Base-by-base conservation (phyloP, 2,797 vertebrate genomes). In the Anabas testudineus region DNA sequence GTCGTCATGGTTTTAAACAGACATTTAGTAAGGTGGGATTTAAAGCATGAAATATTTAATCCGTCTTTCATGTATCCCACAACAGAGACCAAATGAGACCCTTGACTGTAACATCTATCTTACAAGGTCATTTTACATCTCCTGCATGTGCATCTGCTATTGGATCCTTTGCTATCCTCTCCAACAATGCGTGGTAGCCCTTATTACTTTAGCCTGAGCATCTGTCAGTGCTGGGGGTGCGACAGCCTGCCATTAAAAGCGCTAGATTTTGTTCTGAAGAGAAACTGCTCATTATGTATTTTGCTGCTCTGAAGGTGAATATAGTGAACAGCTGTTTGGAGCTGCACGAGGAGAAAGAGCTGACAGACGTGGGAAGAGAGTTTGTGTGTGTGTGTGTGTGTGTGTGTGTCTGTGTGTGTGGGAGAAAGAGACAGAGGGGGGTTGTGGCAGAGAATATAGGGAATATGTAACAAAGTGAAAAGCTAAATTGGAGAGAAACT, bases 221-320 rank as follows among this genome's bases (percentile, higher is more conserved):
- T 75, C 82, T 83, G 66, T 80, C 75, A 26, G 57, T 4, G 45
- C 34, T 16, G 77, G 21, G 39, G 54, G 36, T 26, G 57, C 65
- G 78, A 77, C 78, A 83, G 75, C 61, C 84, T 59, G 80, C 47
- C 81, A 84, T 80, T 80, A 76, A 81, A 78, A 74, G 43, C 71
- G 69, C 53, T 47, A 66, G 63, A 69, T 76, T 64, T 74, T 53
- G 56, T 83, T 80, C 22, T 62, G 56, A 77, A 64, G 74, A 80
- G 62, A 86, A 82, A 81, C 80, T 61, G 76, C 85, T 90, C 86
- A 85, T 91, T 82, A 82, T 74, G 71, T 53, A 56, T 85, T 84
- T 84, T 78, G 58, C 88, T 36, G 39, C 75, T 79, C 19, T 68
- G 71, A 69, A 89, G 77, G 83, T 88, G 80, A 86, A 59, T 52